phyloP scores from a whole-genome alignment of 92 coral and sea anemone genomes.

The Epizoanthus scotinus region DNA sequence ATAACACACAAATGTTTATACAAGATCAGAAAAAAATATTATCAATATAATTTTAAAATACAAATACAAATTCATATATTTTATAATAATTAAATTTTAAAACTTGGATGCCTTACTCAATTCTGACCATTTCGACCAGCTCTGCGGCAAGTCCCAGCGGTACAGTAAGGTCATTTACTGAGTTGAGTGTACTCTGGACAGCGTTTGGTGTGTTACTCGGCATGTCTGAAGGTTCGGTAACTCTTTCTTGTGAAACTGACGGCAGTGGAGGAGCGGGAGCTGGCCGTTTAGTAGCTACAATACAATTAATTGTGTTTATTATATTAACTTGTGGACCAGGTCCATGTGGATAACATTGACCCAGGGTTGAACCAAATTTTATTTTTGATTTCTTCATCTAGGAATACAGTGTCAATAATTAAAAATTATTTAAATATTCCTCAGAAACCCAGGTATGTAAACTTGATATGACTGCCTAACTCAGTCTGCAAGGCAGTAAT shows the following conservation, averaged over 20 bases:
- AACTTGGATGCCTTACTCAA: slow-evolving; percentile 54
- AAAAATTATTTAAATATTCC: too few species aligned
- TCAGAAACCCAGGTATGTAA: too few species aligned
- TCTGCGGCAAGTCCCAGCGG: slow-evolving; percentile 70
- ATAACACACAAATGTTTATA: neutral
- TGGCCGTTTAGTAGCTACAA: slow-evolving; percentile 6
- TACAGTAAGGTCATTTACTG: slow-evolving; percentile 35
- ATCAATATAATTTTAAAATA: neutral
- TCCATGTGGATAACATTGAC: too few species aligned
- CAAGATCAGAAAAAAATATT: neutral
- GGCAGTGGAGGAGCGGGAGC: slow-evolving; percentile 25
- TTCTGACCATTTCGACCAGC: slow-evolving; percentile 68
- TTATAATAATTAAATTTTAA: neutral
- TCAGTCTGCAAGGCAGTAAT: too few species aligned
- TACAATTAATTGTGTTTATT: neutral
- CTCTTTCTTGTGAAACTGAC: neutral
- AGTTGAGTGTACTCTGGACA: slow-evolving; percentile 20
- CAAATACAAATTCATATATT: neutral
- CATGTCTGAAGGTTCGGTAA: neutral
- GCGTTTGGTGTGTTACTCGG: slow-evolving; percentile 12
- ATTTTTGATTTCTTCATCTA: too few species aligned
- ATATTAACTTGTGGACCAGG: too few species aligned
- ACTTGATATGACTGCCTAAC: too few species aligned
- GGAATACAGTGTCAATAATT: too few species aligned
- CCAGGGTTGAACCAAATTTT: too few species aligned